Conservation (phyloP, 2,113 vertebrate species). For the Carassius carassius region DNA sequence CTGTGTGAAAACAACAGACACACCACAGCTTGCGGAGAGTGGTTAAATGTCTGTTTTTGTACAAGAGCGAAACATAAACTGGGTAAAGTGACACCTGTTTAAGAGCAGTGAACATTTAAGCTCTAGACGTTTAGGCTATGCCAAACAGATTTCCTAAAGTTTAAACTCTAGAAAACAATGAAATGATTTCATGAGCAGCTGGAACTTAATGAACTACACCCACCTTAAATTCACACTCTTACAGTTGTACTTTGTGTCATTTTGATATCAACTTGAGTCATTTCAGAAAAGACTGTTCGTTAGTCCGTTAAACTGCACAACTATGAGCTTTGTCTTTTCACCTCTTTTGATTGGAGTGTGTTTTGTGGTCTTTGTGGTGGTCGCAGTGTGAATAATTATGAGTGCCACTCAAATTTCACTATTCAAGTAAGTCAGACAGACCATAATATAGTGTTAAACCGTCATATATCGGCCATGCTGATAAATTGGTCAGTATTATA, state of each 20-base stretch:
- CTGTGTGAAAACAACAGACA: conserved; percentile 50
- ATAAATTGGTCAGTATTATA: background rate
- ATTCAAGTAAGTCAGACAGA: background rate
- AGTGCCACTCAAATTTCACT: background rate
- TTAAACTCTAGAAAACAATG: conserved; percentile 20
- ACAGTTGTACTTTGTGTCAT: background rate
- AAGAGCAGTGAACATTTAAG: background rate
- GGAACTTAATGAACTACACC: conserved; percentile 42
- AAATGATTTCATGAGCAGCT: conserved; percentile 34
- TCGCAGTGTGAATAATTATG: background rate
- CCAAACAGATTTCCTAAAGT: background rate
- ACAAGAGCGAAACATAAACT: conserved; percentile 10
- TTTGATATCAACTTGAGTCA: conserved; percentile 21
- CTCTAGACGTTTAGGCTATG: background rate
- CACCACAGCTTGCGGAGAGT: background rate
- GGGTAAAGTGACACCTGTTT: background rate
- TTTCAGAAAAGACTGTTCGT: background rate
- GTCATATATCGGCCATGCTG: background rate
- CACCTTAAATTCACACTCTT: conserved; percentile 43
- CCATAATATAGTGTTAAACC: background rate
- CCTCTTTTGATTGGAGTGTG: background rate
- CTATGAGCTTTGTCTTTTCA: background rate
- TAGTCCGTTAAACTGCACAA: background rate
- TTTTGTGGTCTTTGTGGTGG: background rate
- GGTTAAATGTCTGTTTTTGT: conserved; percentile 42